Evolutionary conservation across 2,888 invertebrate species (phyloP), one percentile per base, ranked within the genome.

Genomic region (Proisotoma minuta): DNA sequence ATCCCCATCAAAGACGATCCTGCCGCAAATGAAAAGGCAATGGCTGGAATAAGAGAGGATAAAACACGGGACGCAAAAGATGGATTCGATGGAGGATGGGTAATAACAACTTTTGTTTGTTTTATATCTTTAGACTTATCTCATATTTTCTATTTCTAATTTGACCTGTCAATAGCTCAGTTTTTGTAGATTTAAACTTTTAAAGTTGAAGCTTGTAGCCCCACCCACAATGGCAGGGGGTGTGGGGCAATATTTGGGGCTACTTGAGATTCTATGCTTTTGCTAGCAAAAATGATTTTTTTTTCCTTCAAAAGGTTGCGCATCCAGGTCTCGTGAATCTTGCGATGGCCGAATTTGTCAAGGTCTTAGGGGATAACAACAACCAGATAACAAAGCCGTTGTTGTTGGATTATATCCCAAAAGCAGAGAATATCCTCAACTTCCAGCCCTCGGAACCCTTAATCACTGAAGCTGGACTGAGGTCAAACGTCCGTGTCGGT

Each of bases 31-130:
- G 64, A 66, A 39, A 65, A 62, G 49, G 69, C 69, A 2, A 56
- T 69, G 39, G 61, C 27, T 18, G 65, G 63, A 12, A 66, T 69
- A 29, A 40, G 60, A 24, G 64, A 64, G 29, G 69, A 69, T 39
- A 69, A 69, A 48, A 54, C 59, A 1, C 53, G 69, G 15, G 69
- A 69, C 39, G 66, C 64, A 2, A 26, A 22, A 12, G 69, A 69
- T 59, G 66, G 66, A 5, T 67, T 64, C 43, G 69, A 69, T 28
- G 69, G 69, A 49, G 61, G 69, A n/a, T 69, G 69, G 69, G 69
- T n/a, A n/a, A n/a, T n/a, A n/a, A n/a, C n/a, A n/a, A n/a, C n/a
- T n/a, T n/a, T n/a, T n/a, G n/a, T n/a, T n/a, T n/a, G n/a, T n/a
- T n/a, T n/a, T n/a, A n/a, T n/a, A n/a, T n/a, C n/a, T n/a, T n/a